A percentile compares a stretch with the other conserved stretches of the same genome.
Evolutionary conservation across 2,888 invertebrate species (phyloP).

Genomic region (Melitaea athalia): DNA sequence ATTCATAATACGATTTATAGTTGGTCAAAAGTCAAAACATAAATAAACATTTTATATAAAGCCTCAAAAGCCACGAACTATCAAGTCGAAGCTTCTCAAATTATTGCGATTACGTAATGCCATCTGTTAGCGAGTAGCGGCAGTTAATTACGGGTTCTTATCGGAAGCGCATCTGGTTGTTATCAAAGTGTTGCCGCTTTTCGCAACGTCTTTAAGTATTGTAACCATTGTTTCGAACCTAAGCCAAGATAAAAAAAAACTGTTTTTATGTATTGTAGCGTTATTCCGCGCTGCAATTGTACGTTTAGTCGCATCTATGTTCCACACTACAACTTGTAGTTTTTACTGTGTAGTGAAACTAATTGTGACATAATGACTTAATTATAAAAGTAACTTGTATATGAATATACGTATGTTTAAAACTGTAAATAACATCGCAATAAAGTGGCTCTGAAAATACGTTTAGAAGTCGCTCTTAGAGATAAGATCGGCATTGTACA

Average conservation of each 20-base stretch:
- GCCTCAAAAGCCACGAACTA: neutral
- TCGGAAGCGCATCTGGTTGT: conserved; percentile 43
- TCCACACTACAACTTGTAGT: neutral
- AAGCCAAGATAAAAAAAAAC: conserved; percentile 11
- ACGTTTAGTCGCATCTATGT: neutral
- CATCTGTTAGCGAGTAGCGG: conserved; percentile 58
- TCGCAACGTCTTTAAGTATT: conserved; percentile 41
- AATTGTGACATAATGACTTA: neutral
- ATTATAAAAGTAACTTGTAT: neutral
- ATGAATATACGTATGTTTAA: too few relatives aligned
- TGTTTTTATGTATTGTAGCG: conserved; percentile 14
- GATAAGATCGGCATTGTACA: too few relatives aligned
- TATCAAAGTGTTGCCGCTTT: conserved; percentile 41
- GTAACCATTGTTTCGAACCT: conserved; percentile 32
- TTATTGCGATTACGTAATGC: conserved; percentile 46
- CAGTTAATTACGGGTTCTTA: conserved; percentile 48
- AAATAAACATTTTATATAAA: neutral
- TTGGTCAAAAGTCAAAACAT: neutral
- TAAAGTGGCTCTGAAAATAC: too few relatives aligned
- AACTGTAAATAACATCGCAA: too few relatives aligned
- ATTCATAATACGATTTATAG: neutral
- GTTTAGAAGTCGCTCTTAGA: too few relatives aligned
- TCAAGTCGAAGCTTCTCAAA: neutral
- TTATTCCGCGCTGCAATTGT: neutral
- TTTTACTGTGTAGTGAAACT: neutral